These are phyloP conservation scores for Burhinus oedicnemus DNA, from an alignment of 2,113 vertebrate genomes.

Conservation along the genomic window DNA sequence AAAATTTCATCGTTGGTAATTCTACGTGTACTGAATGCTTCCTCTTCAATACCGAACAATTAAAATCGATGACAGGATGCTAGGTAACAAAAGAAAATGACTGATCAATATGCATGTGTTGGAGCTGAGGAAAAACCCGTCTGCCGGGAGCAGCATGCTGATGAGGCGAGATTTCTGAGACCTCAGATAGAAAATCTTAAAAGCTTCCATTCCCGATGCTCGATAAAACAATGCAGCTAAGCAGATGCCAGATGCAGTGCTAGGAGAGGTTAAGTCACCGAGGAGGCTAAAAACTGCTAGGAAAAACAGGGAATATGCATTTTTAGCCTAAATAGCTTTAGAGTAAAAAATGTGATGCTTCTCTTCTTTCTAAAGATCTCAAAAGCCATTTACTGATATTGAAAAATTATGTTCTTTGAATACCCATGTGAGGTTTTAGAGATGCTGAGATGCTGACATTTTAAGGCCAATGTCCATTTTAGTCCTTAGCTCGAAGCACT, in stretches of 20 bases:
- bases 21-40: background rate
- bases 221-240: background rate
- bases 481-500: background rate
- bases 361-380: background rate
- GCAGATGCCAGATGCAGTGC: background rate
- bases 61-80: slow-evolving; percentile 47
- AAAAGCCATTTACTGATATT: background rate
- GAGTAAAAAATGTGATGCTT: background rate
- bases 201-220: background rate
- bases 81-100: slow-evolving; percentile 45
- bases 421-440: background rate
- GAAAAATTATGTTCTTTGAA: background rate
- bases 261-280: background rate
- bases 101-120: slow-evolving; percentile 61
- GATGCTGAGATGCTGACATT: background rate
- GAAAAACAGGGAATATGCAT: background rate
- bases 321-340: background rate
- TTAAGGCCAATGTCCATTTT: background rate
- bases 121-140: background rate
- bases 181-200: background rate
- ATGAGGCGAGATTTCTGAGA: slow-evolving; percentile 15
- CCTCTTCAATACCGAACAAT: background rate
- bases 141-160: slow-evolving; percentile 46
- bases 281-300: background rate
- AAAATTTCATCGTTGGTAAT: background rate